Percentiles rank a stretch among this genome's conserved stretches.
These are phyloP conservation scores for Geopemphigus sp. DNA, from an alignment of 1,140 invertebrate genomes.

Conservation along the genomic window DNA sequence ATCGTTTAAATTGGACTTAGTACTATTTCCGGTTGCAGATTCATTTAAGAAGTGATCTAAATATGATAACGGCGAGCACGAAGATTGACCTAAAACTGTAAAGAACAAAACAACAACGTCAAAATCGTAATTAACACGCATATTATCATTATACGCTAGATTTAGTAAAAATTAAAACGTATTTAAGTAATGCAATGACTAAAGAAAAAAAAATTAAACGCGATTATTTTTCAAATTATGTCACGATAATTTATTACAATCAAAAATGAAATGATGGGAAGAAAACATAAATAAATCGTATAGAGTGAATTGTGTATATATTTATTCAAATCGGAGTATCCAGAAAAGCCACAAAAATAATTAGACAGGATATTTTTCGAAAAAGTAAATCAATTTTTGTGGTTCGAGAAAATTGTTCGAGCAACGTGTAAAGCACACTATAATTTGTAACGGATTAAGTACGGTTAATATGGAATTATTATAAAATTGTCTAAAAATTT, in stretches of 20 bases:
- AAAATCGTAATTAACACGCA: neutral
- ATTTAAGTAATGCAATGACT: constrained; percentile 39
- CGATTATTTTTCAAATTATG: neutral
- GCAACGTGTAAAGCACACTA: too few species aligned
- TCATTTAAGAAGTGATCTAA: constrained; percentile 86
- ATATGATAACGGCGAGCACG: constrained; percentile 80
- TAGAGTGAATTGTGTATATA: neutral
- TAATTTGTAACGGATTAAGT: too few species aligned
- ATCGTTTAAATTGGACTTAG: constrained; percentile 38
- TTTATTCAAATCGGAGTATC: neutral
- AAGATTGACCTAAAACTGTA: constrained; percentile 79
- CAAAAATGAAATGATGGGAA: neutral
- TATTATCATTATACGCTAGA: constrained; percentile 50
- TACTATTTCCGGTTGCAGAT: constrained; percentile 38
- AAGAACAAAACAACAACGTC: constrained; percentile 54
- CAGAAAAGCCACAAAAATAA: neutral
- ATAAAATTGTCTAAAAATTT: too few species aligned
- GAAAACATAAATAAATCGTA: too few species aligned
- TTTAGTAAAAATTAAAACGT: constrained; percentile 44
- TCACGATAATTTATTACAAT: neutral
- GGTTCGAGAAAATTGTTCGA: too few species aligned
- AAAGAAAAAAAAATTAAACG: neutral
- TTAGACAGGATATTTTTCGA: too few species aligned
- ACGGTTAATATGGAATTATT: too few species aligned
- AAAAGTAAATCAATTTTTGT: too few species aligned